Conservation (phyloP, 23 tunicate species). For the Corella eumyota region DNA sequence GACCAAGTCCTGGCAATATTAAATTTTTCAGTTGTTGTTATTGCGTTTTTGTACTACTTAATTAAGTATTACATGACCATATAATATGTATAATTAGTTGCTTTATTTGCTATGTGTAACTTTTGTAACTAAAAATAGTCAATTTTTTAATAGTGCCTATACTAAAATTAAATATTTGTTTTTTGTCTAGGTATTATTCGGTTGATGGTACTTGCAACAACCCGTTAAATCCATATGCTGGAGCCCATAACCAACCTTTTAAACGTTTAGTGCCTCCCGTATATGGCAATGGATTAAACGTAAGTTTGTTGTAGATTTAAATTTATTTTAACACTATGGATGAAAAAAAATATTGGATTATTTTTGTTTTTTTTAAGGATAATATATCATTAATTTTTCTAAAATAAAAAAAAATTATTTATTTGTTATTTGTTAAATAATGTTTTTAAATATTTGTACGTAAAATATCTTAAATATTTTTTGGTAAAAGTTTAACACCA, state of each 20-base stretch:
- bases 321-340: not conserved
- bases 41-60: too few species aligned
- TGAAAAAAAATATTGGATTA: not conserved
- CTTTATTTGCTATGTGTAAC: too few species aligned
- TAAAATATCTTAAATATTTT: too few species aligned
- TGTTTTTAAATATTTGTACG: not conserved
- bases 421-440: not conserved
- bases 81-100: too few species aligned
- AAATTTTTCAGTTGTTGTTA: too few species aligned
- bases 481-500: too few species aligned
- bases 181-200: constrained; percentile 32
- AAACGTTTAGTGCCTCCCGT: constrained; percentile 51
- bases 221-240: constrained; percentile 20
- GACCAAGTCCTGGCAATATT: too few species aligned
- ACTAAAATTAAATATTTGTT: too few species aligned
- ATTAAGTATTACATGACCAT: too few species aligned
- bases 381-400: not conserved
- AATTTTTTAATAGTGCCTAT: too few species aligned
- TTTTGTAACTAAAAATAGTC: too few species aligned
- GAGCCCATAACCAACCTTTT: constrained; percentile 34
- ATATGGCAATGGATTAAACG: constrained; percentile 40
- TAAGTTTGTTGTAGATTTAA: not conserved
- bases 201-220: constrained; percentile 68
- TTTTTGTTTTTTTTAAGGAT: not conserved
- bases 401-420: not conserved